These are phyloP conservation scores for Pseudachorutes palmiensis DNA, from an alignment of 1,140 invertebrate genomes.

Conservation along the genomic window DNA sequence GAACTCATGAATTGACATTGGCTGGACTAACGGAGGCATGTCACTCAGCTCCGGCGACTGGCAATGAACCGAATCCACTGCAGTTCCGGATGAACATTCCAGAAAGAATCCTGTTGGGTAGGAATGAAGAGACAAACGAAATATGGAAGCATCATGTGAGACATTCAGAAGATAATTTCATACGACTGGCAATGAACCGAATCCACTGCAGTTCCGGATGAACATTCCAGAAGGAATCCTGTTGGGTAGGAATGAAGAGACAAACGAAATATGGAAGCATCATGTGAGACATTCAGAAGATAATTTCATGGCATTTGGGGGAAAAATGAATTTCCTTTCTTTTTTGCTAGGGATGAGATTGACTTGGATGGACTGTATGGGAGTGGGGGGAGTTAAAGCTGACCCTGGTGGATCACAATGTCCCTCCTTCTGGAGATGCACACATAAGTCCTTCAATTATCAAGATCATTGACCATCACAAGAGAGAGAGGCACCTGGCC, in stretches of 20 bases:
- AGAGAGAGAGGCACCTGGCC: slow-evolving; percentile 88
- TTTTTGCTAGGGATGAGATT: slow-evolving; percentile 48
- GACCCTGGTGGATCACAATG: slow-evolving; percentile 68
- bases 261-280: slow-evolving; percentile 58
- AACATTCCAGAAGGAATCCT: slow-evolving; percentile 66
- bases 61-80: slow-evolving; percentile 47
- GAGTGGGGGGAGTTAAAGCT: slow-evolving; percentile 47
- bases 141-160: slow-evolving; percentile 64
- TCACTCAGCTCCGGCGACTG: slow-evolving; percentile 26
- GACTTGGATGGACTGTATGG: slow-evolving; percentile 44
- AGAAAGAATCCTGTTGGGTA: slow-evolving; percentile 62
- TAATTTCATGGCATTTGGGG: background rate
- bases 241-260: slow-evolving; percentile 51
- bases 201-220: slow-evolving; percentile 53
- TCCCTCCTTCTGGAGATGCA: slow-evolving; percentile 46
- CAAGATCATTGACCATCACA: slow-evolving; percentile 83
- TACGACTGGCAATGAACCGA: slow-evolving; percentile 41
- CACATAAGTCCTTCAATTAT: slow-evolving; percentile 41
- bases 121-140: slow-evolving; percentile 47
- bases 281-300: slow-evolving; percentile 47
- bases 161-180: slow-evolving; percentile 33
- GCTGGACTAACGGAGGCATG: slow-evolving; percentile 38
- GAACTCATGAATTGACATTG: slow-evolving; percentile 70
- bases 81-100: slow-evolving; percentile 58
- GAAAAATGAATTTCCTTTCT: background rate